Percentiles rank a stretch among this genome's conserved stretches.
phyloP scores from a whole-genome alignment of 2,797 vertebrate species.

The Agapornis canus region DNA sequence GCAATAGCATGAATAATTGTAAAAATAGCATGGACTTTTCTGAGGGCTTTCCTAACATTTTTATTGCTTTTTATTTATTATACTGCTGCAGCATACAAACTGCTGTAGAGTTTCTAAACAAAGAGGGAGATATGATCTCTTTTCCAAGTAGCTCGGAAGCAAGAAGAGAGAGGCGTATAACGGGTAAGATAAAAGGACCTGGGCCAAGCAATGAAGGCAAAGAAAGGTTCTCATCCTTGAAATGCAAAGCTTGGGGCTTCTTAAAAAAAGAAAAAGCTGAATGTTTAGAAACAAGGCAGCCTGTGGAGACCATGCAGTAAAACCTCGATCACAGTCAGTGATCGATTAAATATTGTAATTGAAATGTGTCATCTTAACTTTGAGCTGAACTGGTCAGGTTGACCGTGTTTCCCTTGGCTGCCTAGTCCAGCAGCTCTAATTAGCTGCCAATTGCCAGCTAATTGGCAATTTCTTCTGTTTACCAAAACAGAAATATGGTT shows the following conservation, averaged over 20 bases:
- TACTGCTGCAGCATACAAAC: not conserved
- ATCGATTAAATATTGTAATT: not conserved
- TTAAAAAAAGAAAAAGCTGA: not conserved
- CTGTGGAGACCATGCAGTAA: not conserved
- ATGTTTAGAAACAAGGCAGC: not conserved
- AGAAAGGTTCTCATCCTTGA: not conserved
- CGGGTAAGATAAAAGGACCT: not conserved
- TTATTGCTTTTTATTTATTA: constrained; percentile 58
- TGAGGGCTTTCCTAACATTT: constrained; percentile 27
- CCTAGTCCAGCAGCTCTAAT: not conserved
- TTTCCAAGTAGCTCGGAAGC: constrained; percentile 24
- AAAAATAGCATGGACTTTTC: constrained; percentile 29
- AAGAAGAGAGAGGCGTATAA: not conserved
- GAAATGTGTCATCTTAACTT: not conserved
- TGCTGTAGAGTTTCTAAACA: constrained; percentile 13
- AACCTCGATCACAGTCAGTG: not conserved
- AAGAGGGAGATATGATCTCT: not conserved
- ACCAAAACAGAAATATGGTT: constrained; percentile 40
- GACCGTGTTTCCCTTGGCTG: constrained; percentile 3
- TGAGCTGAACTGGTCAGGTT: not conserved
- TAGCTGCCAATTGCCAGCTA: no score
- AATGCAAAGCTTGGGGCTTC: not conserved
- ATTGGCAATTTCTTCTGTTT: constrained; percentile 47
- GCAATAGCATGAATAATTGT: constrained; percentile 35
- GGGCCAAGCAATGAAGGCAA: not conserved